Evolutionary conservation across 2,888 invertebrate genomes (phyloP).

Genomic region (Pantelozetes paolii): DNA sequence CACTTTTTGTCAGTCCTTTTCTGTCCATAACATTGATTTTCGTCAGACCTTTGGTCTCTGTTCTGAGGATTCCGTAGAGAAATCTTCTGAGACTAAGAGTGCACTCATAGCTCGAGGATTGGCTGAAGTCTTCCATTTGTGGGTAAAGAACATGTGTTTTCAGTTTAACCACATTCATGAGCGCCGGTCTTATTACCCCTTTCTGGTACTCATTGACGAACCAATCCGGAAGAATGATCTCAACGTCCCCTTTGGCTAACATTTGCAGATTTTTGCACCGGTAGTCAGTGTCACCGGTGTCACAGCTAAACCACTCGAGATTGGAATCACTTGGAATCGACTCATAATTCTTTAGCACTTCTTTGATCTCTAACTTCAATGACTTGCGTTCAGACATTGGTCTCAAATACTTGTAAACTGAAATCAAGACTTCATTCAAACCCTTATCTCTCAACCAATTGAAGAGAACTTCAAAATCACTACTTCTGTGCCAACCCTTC

Average conservation of each 20-base stretch:
- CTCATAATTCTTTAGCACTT: background rate
- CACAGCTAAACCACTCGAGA: background rate
- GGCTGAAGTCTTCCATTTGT: background rate
- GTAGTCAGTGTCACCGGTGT: background rate
- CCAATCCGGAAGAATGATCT: background rate
- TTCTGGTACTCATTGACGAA: conserved; percentile 11
- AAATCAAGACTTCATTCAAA: background rate
- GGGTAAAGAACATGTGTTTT: background rate
- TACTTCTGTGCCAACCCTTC: background rate
- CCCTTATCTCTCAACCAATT: background rate
- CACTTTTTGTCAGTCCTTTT: background rate
- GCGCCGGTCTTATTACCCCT: background rate
- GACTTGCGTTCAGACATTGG: no score
- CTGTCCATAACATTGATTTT: background rate
- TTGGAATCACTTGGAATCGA: background rate
- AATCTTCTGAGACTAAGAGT: background rate
- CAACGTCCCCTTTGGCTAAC: background rate
- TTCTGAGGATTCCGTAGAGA: background rate
- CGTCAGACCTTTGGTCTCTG: background rate
- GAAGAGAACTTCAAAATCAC: background rate
- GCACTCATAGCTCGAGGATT: background rate
- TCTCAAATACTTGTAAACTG: background rate
- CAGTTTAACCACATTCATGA: background rate
- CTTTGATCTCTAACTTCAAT: background rate
- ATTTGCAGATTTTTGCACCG: background rate